Evolutionary conservation across 2,113 vertebrate species (phyloP).

Genomic region (Pseudorasbora parva): DNA sequence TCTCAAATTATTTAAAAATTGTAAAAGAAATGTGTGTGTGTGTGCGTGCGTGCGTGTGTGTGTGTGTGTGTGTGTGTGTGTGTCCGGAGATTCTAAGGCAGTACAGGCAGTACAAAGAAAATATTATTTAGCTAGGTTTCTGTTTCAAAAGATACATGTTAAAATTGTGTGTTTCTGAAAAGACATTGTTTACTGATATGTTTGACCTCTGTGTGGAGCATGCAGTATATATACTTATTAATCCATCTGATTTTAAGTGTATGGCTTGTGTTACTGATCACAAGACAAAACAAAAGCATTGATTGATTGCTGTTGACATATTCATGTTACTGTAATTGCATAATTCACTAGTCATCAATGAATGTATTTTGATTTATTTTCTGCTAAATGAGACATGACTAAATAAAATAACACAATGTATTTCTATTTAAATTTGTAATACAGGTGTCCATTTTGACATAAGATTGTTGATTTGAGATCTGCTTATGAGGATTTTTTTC

Average conservation of each 20-base stretch:
- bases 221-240: too few relatives aligned
- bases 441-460: neutral
- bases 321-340: neutral
- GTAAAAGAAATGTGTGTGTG: neutral
- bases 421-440: neutral
- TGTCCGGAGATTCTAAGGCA: too few relatives aligned
- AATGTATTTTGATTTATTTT: constrained; percentile 59
- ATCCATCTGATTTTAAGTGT: neutral
- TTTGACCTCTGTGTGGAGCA: too few relatives aligned
- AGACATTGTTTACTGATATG: too few relatives aligned
- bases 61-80: too few relatives aligned
- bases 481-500: neutral
- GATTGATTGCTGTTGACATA: neutral
- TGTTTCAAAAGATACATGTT: too few relatives aligned
- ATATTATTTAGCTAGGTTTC: too few relatives aligned
- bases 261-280: neutral
- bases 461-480: neutral
- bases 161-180: too few relatives aligned
- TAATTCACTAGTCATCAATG: neutral
- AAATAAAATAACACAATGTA: neutral
- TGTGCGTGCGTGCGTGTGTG: too few relatives aligned
- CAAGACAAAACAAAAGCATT: too few relatives aligned
- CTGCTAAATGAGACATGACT: constrained; percentile 25
- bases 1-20: neutral
- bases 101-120: too few relatives aligned